These are phyloP conservation scores for Campoletis sonorensis DNA, from an alignment of 1,140 invertebrate genomes.

Conservation along the genomic window DNA sequence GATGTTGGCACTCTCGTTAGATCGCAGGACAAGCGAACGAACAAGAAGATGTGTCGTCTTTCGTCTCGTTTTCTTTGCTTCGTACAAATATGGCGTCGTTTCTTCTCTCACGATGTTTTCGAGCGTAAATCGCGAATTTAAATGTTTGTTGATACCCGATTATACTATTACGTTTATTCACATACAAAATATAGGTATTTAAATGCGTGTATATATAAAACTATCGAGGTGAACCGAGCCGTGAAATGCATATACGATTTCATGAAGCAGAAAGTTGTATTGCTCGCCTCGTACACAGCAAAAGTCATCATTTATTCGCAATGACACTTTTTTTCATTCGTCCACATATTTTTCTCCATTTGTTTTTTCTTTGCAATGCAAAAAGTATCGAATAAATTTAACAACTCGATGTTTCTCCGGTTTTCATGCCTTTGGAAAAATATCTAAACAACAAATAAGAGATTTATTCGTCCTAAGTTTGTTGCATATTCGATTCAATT, in stretches of 20 bases:
- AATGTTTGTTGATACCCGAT: conserved; percentile 20
- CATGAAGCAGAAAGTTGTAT: conserved; percentile 41
- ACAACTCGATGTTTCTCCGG: background rate
- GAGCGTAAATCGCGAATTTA: conserved; percentile 9
- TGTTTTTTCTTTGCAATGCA: background rate
- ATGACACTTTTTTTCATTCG: conserved; percentile 13
- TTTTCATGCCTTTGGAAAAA: background rate
- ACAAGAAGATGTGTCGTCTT: conserved; percentile 6
- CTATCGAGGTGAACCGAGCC: conserved; percentile 44
- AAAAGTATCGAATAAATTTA: background rate
- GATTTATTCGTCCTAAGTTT: background rate
- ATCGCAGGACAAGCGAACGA: conserved; percentile 29
- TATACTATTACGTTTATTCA: background rate
- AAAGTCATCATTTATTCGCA: conserved; percentile 32
- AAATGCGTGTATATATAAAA: conserved; percentile 3
- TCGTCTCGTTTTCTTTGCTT: background rate
- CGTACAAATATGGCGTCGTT: background rate
- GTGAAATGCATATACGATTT: conserved; percentile 46
- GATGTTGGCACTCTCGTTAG: conserved; percentile 28
- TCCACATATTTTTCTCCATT: background rate
- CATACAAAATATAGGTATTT: background rate
- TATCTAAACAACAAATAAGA: background rate
- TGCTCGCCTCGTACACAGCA: background rate
- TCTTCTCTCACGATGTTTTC: conserved; percentile 15
- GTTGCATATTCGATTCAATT: background rate